Percentiles rank a stretch among this genome's conserved stretches.
phyloP scores from a whole-genome alignment of 2,797 vertebrate species.

The Loris lydekkerianus region DNA sequence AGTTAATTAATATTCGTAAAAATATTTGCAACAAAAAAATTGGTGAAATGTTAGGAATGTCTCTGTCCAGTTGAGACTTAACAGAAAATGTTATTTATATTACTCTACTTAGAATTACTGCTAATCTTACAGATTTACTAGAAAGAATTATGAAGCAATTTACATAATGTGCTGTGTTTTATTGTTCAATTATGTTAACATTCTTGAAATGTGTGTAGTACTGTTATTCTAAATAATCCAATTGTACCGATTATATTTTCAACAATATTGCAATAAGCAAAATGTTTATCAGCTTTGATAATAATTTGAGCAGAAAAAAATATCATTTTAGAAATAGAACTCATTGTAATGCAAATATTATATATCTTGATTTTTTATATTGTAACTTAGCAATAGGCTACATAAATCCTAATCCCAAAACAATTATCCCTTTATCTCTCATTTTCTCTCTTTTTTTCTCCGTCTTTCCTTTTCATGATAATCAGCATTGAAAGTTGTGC shows the following conservation, averaged over 20 bases:
- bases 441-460: not conserved
- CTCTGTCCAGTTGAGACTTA: not conserved
- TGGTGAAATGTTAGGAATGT: not conserved
- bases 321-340: not conserved
- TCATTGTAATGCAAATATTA: not conserved
- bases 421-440: not conserved
- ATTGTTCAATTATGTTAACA: not conserved
- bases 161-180: not conserved
- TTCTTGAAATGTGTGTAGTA: not conserved
- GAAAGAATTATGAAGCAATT: not conserved
- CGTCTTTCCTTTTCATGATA: not conserved
- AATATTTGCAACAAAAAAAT: not conserved
- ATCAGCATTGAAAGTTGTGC: not conserved
- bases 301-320: not conserved
- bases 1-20: not conserved
- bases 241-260: not conserved
- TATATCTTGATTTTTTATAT: not conserved
- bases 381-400: not conserved
- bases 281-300: not conserved
- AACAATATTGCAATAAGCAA: not conserved
- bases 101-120: not conserved
- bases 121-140: not conserved
- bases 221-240: constrained; percentile 22
- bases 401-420: not conserved
- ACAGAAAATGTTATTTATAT: not conserved